Evolutionary conservation across 1,140 invertebrate species (phyloP).

Genomic region (Brachionus angularis): DNA sequence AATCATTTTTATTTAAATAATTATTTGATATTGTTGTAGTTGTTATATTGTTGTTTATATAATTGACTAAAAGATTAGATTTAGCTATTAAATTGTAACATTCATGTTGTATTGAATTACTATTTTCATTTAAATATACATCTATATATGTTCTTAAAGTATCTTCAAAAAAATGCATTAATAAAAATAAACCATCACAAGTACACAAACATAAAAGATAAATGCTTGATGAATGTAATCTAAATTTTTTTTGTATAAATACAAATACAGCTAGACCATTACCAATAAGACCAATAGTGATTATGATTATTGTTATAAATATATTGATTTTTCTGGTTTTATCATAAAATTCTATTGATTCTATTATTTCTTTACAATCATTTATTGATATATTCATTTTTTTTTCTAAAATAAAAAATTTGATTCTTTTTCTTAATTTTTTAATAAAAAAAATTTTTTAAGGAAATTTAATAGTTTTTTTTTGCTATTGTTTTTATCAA

Average conservation of each 20-base stretch:
- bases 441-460: no score
- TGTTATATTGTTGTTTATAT: no score
- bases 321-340: slow-evolving; percentile 1
- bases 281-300: slow-evolving; percentile 7
- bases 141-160: slow-evolving; percentile 37
- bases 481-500: no score
- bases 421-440: no score
- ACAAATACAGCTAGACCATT: slow-evolving; percentile 38
- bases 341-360: slow-evolving; percentile 18
- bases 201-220: slow-evolving; percentile 26
- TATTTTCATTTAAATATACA: slow-evolving; percentile 2
- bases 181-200: slow-evolving; percentile 31
- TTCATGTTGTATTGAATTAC: not conserved
- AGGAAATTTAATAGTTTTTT: no score
- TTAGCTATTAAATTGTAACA: slow-evolving; percentile 1
- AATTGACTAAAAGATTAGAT: no score
- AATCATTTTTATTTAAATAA: slow-evolving; percentile 10
- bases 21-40: no score
- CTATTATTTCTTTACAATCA: not conserved
- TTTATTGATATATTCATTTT: not conserved
- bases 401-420: no score
- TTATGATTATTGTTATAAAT: not conserved
- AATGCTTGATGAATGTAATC: slow-evolving; percentile 39
- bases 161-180: slow-evolving; percentile 43
- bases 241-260: slow-evolving; percentile 33